phyloP scores from a whole-genome alignment of 2,113 vertebrate genomes.

The Arenaria interpres region DNA sequence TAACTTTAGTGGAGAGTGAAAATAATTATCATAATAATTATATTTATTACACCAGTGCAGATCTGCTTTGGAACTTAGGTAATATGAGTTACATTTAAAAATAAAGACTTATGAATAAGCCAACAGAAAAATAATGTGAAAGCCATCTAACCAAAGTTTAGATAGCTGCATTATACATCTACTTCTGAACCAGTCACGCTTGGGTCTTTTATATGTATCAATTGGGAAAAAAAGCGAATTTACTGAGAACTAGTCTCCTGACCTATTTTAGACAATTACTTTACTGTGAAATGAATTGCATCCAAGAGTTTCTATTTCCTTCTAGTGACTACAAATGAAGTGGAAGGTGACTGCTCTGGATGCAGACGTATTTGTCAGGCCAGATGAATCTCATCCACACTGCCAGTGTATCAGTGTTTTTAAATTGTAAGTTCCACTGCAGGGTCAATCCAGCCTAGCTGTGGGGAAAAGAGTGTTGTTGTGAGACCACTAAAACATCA shows the following conservation, averaged over 20 bases:
- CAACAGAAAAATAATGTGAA: not conserved
- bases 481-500: not conserved
- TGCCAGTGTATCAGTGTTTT: not conserved
- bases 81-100: conserved; percentile 30
- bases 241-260: not conserved
- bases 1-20: conserved; percentile 12
- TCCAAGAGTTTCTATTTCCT: not conserved
- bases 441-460: not conserved
- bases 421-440: not conserved
- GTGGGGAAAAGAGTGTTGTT: not conserved
- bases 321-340: not conserved
- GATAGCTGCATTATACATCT: not conserved
- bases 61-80: conserved; percentile 1
- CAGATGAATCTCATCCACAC: not conserved
- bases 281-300: not conserved
- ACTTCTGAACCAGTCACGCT: not conserved
- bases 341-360: not conserved
- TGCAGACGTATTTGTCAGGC: not conserved
- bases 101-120: not conserved
- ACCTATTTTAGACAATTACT: not conserved
- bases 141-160: not conserved
- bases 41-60: conserved; percentile 29
- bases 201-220: not conserved
- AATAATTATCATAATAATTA: conserved; percentile 55
- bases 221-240: not conserved